Evolutionary conservation across 2,113 vertebrate genomes (phyloP).

Genomic region (Pedetes capensis): DNA sequence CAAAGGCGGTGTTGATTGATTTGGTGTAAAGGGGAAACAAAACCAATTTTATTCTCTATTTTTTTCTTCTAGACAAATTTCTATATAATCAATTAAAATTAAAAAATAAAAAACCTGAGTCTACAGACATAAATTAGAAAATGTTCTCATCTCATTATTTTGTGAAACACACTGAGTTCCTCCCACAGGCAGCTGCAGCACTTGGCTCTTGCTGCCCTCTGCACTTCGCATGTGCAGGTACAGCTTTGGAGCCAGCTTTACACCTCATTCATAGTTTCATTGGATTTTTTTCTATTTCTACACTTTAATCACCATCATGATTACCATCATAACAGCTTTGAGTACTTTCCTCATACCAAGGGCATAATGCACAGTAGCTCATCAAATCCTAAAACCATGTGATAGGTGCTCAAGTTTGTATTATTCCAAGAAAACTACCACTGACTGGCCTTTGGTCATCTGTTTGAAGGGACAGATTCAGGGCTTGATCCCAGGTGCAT

Average conservation of each 20-base stretch:
- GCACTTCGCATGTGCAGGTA: rapidly evolving
- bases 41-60: not conserved
- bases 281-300: not conserved
- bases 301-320: not conserved
- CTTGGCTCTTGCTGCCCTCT: not conserved
- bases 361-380: not conserved
- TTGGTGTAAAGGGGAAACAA: conserved; percentile 35
- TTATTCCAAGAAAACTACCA: not conserved
- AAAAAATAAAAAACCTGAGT: not conserved
- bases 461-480: not conserved
- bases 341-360: not conserved
- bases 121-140: not conserved
- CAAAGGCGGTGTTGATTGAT: conserved; percentile 68
- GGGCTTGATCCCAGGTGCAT: not conserved
- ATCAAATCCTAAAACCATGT: not conserved
- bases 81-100: not conserved
- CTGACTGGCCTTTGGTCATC: not conserved
- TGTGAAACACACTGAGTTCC: not conserved
- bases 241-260: not conserved
- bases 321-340: not conserved
- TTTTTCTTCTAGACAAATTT: not conserved
- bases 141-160: not conserved
- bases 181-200: rapidly evolving
- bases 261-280: not conserved
- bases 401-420: not conserved